These are phyloP conservation scores for Augiades crinisus DNA, from an alignment of 2,888 invertebrate species.

Conservation along the genomic window DNA sequence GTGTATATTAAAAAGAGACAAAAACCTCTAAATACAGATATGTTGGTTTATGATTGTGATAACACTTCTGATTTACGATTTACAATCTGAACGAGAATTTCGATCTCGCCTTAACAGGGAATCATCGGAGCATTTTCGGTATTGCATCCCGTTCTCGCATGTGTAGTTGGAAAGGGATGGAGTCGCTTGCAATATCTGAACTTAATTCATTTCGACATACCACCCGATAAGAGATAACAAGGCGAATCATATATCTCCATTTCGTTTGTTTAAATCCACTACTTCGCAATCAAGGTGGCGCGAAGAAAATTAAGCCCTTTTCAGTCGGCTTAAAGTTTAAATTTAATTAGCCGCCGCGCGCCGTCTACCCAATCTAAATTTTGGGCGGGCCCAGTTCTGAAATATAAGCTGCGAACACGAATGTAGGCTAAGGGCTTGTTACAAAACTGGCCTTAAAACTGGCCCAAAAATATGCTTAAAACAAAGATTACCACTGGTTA, in stretches of 20 bases:
- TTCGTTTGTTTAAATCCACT: slow-evolving; percentile 41
- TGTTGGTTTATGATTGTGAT: slow-evolving; percentile 28
- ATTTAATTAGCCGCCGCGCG: too few relatives aligned
- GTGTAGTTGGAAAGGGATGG: slow-evolving; percentile 21
- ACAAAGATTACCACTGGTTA: too few relatives aligned
- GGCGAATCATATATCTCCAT: slow-evolving; percentile 35
- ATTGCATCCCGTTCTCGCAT: slow-evolving; percentile 11
- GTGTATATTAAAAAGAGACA: slow-evolving; percentile 8
- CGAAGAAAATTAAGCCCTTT: slow-evolving; percentile 38
- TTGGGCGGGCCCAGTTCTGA: slow-evolving; percentile 62
- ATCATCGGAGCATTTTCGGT: slow-evolving; percentile 9
- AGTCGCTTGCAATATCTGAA: slow-evolving; percentile 30
- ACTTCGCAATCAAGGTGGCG: slow-evolving; percentile 34
- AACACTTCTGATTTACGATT: slow-evolving; percentile 22
- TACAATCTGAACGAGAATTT: slow-evolving; percentile 15
- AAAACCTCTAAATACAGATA: slow-evolving; percentile 7
- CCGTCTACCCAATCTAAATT: slow-evolving; percentile 63
- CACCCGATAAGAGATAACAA: slow-evolving; percentile 35
- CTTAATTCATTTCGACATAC: slow-evolving; percentile 40
- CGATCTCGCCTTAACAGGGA: slow-evolving; percentile 21
- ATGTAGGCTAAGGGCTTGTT: slow-evolving; percentile 42
- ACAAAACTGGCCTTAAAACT: not conserved
- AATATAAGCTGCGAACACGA: slow-evolving; percentile 59
- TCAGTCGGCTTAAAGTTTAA: slow-evolving; percentile 29
- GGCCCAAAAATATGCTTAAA: too few relatives aligned